Base-by-base conservation (phyloP, 2,888 invertebrate species). In the Lasioglossum villosulum region DNA sequence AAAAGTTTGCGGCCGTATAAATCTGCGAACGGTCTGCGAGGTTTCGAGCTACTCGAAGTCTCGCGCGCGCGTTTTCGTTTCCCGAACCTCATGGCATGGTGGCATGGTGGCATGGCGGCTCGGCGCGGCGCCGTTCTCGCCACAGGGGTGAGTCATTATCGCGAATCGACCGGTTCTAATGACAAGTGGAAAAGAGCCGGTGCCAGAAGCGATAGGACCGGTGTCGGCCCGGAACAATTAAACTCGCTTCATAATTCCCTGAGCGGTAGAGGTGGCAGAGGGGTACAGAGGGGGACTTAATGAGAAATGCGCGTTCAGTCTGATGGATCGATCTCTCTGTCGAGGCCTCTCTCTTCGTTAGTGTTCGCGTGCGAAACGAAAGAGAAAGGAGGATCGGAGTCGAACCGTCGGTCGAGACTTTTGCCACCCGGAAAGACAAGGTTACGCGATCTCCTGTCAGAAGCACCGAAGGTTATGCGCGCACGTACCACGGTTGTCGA, bases 211-310 rank as follows among this genome's bases (percentile, higher is more conserved):
- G 83, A 87, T 82, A 76, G 79, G 75, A 48, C 37, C 80, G 82
- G 84, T 75, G 86, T 83, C 75, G 87, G 78, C 77, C 56, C 88
- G 88, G 90, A 88, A 91, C 90, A 93, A 93, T 93, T 92, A 93
- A 93, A 92, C 90, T 91, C 88, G 87, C 91, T 91, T 92, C 90
- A 92, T 91, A 91, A 92, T 93, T 92, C 91, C 90, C 86, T 86
- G 78, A 86, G 71, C 80, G 75, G 83, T n/a, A 0, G 27, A n/a
- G 37, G 8, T 1, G 37, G 52, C 27, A 16, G 88, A n/a, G 66
- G 80, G 71, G 75, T 3, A 59, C 27, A 10, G 52, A 52, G 23
- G 12, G n/a, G n/a, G n/a, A 56, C 88, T 91, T 92, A 93, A 93
- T 93, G 93, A 93, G 91, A 91, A 93, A 92, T 91, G 90, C 89